Conservation (phyloP, 35 echinoderm and acorn worm species). For the Strongylocentrotus purpuratus region DNA sequence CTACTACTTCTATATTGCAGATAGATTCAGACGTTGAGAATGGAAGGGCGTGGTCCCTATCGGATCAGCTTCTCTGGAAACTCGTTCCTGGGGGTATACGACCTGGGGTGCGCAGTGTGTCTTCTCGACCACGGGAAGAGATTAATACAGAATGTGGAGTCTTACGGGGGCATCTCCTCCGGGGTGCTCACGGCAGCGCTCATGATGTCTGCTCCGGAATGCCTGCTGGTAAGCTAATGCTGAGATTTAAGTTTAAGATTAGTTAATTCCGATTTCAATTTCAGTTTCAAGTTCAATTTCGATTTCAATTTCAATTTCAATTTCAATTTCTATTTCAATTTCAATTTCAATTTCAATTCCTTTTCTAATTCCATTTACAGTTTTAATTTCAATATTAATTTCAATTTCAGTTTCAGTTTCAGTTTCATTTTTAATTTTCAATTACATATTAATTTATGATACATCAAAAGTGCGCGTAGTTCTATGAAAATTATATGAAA, state of each 20-base stretch:
- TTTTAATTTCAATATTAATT: too few species aligned
- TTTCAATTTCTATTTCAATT: too few species aligned
- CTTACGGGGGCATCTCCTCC: slow-evolving; percentile 61
- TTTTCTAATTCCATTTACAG: too few species aligned
- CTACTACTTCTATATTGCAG: background rate
- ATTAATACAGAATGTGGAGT: slow-evolving; percentile 22
- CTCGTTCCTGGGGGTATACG: slow-evolving; percentile 71
- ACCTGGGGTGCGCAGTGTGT: slow-evolving; percentile 62
- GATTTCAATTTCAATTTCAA: too few species aligned
- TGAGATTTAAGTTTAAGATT: background rate
- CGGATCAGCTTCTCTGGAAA: slow-evolving; percentile 66
- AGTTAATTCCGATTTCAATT: too few species aligned
- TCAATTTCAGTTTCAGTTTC: too few species aligned
- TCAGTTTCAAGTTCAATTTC: too few species aligned
- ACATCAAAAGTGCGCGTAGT: too few species aligned
- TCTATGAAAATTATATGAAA: too few species aligned
- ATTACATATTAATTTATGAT: too few species aligned
- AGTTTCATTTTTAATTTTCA: too few species aligned
- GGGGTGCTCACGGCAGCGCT: slow-evolving; percentile 54
- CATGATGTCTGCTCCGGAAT: slow-evolving; percentile 67
- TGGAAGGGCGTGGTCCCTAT: slow-evolving; percentile 41
- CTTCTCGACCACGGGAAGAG: slow-evolving; percentile 68
- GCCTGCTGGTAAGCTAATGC: slow-evolving; percentile 41
- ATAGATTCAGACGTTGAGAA: background rate
- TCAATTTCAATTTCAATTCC: too few species aligned